Base-by-base conservation (phyloP, 2,113 vertebrate genomes). In the Antennarius striatus region DNA sequence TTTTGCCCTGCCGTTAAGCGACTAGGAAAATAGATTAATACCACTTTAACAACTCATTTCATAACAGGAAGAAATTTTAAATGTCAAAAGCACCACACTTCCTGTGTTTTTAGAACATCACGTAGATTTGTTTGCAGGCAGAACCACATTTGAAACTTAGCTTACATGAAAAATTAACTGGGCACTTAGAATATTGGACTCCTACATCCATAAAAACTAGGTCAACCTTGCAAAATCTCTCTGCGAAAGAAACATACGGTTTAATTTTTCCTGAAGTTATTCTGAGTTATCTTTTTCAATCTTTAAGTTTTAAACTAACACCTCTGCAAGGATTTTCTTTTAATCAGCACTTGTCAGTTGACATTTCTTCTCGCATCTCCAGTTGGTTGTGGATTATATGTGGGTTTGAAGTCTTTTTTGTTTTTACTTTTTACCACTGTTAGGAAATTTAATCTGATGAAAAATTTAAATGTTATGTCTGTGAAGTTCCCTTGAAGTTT, bases 271-370 rank as follows among this genome's bases (percentile, higher is more conserved):
- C 3, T n/a, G 15, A 55, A 71, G 63, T 85, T 70, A 77, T 85
- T 77, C 14, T 68, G n/a, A 56, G 62, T 55, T 4, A 5, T 36
- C 32, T 36, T 12, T 4, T 61, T 71, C 30, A 50, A 63, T 79
- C 78, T 66, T 86, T 60, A 66, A 22, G 77, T 16, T 68, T 80
- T 80, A 59, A 77, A 80, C 63, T 15, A 71, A 68, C 64, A 39
- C 48, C 1, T 40, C 51, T 17, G 40, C 4, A 13, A 75, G 30
- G 69, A 40, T 54, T 63, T 45, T 45, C 4, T 29, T 57, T 10
- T 71, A 9, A 32, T 50, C 10, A 60, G 56, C 73, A 63, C 61
- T 79, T 65, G 68, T 77, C 68, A 30, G 54, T 59, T 48, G 52
- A 58, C 65, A 30, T 58, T 5, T 49, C 32, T 6, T 28, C 47